These are phyloP conservation scores for Trididemnum clinides DNA, from an alignment of 23 tunicate genomes.

Conservation along the genomic window DNA sequence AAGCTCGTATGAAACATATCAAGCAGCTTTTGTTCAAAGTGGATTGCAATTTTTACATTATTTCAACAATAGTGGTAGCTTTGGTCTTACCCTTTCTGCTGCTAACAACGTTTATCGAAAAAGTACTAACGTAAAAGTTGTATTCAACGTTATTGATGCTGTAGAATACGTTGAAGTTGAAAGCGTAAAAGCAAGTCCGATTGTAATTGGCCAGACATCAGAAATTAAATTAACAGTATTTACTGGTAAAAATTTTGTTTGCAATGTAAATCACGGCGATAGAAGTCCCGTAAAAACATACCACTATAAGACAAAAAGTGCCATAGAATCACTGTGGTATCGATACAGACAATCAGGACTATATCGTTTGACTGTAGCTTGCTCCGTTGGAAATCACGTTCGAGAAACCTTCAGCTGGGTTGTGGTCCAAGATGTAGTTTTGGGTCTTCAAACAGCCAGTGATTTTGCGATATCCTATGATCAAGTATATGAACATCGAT, in stretches of 20 bases:
- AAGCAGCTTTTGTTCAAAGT: neutral
- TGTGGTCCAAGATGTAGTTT: constrained; percentile 18
- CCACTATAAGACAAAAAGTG: neutral
- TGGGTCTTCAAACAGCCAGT: constrained; percentile 12
- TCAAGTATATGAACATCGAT: constrained; percentile 31
- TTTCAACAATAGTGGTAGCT: neutral
- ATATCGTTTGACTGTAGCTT: constrained; percentile 12
- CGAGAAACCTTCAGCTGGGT: neutral
- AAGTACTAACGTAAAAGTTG: neutral
- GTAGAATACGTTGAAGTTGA: neutral
- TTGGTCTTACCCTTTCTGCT: neutral
- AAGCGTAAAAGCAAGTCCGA: neutral
- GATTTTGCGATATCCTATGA: constrained; percentile 43
- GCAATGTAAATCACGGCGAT: neutral
- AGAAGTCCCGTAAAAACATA: neutral
- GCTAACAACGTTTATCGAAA: neutral
- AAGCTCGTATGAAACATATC: neutral
- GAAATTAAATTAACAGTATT: neutral
- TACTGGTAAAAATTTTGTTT: neutral
- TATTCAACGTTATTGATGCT: neutral
- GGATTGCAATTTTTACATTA: neutral
- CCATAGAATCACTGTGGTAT: neutral
- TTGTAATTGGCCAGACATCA: neutral
- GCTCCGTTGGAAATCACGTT: constrained; percentile 10
- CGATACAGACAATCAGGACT: constrained; percentile 42